Evolutionary conservation across 2,113 vertebrate genomes (phyloP).

Genomic region (Myrmophylax atrothorax): DNA sequence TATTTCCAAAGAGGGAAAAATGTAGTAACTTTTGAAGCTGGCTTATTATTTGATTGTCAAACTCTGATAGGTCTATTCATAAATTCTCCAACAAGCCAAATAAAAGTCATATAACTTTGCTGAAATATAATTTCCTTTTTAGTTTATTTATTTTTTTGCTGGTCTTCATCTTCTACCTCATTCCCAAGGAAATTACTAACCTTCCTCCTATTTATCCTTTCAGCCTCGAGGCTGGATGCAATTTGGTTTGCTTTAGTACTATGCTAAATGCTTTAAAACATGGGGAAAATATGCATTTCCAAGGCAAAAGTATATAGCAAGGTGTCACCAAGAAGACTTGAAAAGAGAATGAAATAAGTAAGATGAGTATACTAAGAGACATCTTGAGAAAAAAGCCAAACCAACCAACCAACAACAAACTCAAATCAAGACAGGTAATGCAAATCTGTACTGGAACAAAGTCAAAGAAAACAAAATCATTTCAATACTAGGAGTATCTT

Average conservation of each 20-base stretch:
- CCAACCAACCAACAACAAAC: not conserved
- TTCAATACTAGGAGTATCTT: not conserved
- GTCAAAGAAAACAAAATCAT: not conserved
- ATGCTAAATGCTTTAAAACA: not conserved
- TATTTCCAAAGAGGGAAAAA: not conserved
- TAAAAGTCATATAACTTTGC: not conserved
- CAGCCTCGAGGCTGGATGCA: not conserved
- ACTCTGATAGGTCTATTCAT: not conserved
- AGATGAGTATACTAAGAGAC: not conserved
- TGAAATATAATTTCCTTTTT: constrained; percentile 8
- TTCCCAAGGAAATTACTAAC: constrained; percentile 37
- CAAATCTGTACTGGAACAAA: not conserved
- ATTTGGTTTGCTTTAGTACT: not conserved
- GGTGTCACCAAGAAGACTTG: not conserved
- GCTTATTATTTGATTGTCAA: constrained; percentile 8
- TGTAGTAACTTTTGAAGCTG: not conserved
- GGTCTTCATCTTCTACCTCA: not conserved
- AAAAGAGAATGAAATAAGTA: not conserved
- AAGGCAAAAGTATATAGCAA: not conserved
- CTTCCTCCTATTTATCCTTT: not conserved
- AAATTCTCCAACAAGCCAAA: constrained; percentile 10
- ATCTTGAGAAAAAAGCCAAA: not conserved
- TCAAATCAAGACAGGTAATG: accelerated
- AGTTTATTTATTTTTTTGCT: not conserved
- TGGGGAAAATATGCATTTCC: not conserved